Evolutionary conservation across 1,140 invertebrate species (phyloP), one percentile per base, ranked within the genome.

Genomic region (Nautilus pompilius): DNA sequence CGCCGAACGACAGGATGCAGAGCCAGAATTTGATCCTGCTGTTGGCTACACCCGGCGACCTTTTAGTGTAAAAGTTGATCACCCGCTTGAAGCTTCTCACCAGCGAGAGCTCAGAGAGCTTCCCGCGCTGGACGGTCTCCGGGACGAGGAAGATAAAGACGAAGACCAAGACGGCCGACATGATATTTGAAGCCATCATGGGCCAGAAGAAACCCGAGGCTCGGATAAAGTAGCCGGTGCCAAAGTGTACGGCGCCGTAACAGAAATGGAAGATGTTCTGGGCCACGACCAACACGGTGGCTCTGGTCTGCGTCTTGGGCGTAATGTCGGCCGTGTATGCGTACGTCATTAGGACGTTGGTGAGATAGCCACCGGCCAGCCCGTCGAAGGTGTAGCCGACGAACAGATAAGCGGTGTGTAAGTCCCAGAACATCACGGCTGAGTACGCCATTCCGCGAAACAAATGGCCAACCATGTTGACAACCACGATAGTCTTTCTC

Each of bases 301-400:
- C 56, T 15, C 65, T 45, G 6, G 46, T 53, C 24, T 62, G 45
- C n/a, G 46, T 49, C 3, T 53, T 45, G n/a, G 60, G 28, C 5
- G 65, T 66, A 8, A 59, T 53, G 46, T 66, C 65, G 13, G 65
- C 55, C 24, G 57, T 55, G 28, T 59, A 58, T 2, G 60, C 53
- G 48, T 46, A 66, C 2, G 41, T 30, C 15, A 45, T 46, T 32
- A 46, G 24, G n/a, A 62, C 17, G 24, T 58, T 29, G 2, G 32
- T 32, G 15, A 53, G 20, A n/a, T 49, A 34, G 5, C 48, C 34
- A 24, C 60, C 65, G 2, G 29, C 10, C 2, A 54, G 2, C 5
- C 65, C 65, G 58, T 66, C 65, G 20, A 62, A 41, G 5, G 54
- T 13, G 22, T 30, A 45, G 10, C 55, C 60, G 17, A 59, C 26